These are phyloP conservation scores for Hydropsyche betteni DNA, from an alignment of 2,888 invertebrate genomes.

Conservation along the genomic window DNA sequence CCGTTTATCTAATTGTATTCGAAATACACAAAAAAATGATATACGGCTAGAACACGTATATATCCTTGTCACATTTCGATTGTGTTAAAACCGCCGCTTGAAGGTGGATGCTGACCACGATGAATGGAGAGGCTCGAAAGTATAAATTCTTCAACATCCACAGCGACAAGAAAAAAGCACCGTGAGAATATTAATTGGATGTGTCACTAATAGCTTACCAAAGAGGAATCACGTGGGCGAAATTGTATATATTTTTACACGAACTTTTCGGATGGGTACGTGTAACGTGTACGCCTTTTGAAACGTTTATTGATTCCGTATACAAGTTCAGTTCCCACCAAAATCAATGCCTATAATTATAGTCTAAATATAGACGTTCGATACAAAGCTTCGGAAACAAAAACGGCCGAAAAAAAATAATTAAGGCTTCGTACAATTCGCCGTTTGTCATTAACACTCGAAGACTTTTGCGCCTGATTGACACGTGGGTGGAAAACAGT, in stretches of 20 bases:
- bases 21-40: too few relatives aligned
- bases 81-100: too few relatives aligned
- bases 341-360: conserved; percentile 27
- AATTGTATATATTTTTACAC: conserved; percentile 27
- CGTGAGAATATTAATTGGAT: conserved; percentile 21
- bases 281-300: conserved; percentile 1
- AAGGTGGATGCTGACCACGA: too few relatives aligned
- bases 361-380: conserved; percentile 16
- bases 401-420: conserved; percentile 8
- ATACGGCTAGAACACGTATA: too few relatives aligned
- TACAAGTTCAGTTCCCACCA: conserved; percentile 12
- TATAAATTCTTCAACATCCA: conserved; percentile 8
- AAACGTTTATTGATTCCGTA: conserved; percentile 20
- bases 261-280: background rate
- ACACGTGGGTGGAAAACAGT: too few relatives aligned
- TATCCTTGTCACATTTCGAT: too few relatives aligned
- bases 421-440: conserved; percentile 2
- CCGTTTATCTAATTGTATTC: too few relatives aligned
- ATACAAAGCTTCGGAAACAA: background rate
- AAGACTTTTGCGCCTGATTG: too few relatives aligned
- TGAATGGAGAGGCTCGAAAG: too few relatives aligned
- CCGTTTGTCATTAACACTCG: conserved; percentile 2
- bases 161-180: background rate
- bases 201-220: conserved; percentile 29
- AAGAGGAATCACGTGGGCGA: conserved; percentile 26